These are phyloP conservation scores for Drosophila rubida DNA, from an alignment of 2,888 invertebrate species.

Conservation along the genomic window DNA sequence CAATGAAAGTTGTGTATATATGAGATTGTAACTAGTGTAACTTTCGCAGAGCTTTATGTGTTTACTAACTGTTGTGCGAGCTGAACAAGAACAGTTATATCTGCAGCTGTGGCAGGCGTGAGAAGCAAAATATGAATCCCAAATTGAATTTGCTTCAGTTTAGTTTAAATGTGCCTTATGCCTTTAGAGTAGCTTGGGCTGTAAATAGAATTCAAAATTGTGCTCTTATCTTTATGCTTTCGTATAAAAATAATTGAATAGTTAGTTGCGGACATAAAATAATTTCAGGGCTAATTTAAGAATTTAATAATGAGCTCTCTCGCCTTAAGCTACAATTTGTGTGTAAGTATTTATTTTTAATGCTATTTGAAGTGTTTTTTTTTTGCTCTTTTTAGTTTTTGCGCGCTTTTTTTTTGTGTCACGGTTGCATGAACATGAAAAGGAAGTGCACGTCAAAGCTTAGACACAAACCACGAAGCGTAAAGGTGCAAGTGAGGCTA, in stretches of 20 bases:
- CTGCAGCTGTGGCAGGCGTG: not conserved
- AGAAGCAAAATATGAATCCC: not conserved
- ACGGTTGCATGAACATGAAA: slow-evolving; percentile 73
- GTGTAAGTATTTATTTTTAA: slow-evolving; percentile 1
- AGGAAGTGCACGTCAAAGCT: slow-evolving; percentile 83
- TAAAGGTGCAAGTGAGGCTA: slow-evolving; percentile 81
- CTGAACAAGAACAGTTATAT: not conserved
- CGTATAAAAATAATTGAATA: not conserved
- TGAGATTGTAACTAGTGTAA: not conserved
- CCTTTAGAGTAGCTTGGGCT: no score
- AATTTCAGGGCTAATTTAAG: not conserved
- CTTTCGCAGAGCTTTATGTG: not conserved
- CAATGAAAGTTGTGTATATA: slow-evolving; percentile 52
- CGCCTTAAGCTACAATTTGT: slow-evolving; percentile 11
- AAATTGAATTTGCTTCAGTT: not conserved
- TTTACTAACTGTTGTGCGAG: slow-evolving; percentile 2
- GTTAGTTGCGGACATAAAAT: not conserved
- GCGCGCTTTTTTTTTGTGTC: slow-evolving; percentile 50
- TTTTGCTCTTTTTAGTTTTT: slow-evolving; percentile 18
- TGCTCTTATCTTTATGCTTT: no score
- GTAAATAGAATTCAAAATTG: no score
- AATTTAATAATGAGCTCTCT: slow-evolving; percentile 22
- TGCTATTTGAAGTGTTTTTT: slow-evolving; percentile 1
- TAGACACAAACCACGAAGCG: slow-evolving; percentile 81
- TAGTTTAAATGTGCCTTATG: no score